Evolutionary conservation across 2,888 invertebrate genomes (phyloP).

Genomic region (Bembecia ichneumoniformis): DNA sequence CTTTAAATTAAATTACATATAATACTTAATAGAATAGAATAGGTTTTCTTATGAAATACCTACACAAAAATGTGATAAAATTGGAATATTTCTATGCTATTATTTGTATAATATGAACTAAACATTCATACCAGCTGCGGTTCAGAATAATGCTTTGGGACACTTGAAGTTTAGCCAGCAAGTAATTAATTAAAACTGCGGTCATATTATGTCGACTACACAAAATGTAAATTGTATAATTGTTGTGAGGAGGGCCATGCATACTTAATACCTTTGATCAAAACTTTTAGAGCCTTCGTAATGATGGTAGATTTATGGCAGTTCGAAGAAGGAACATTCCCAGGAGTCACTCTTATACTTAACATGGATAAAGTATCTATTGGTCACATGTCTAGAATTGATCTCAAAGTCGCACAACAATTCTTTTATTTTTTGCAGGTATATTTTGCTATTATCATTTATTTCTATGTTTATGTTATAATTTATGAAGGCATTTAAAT

Average conservation of each 20-base stretch:
- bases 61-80: no score
- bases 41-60: no score
- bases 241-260: no score
- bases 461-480: neutral
- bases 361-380: constrained; percentile 75
- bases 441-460: neutral
- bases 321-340: constrained; percentile 67
- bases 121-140: no score
- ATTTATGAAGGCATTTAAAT: neutral
- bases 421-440: constrained; percentile 78
- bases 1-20: no score
- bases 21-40: no score
- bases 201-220: no score
- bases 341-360: constrained; percentile 74
- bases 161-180: neutral
- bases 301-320: constrained; percentile 50
- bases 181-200: constrained; percentile 1
- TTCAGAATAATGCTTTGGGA: no score
- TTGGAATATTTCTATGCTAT: no score
- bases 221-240: no score
- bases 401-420: constrained; percentile 76
- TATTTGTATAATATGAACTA: no score
- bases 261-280: no score
- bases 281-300: constrained; percentile 33
- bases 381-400: constrained; percentile 77